Base-by-base conservation (phyloP, 1,140 invertebrate species). In the Lineus longissimus region DNA sequence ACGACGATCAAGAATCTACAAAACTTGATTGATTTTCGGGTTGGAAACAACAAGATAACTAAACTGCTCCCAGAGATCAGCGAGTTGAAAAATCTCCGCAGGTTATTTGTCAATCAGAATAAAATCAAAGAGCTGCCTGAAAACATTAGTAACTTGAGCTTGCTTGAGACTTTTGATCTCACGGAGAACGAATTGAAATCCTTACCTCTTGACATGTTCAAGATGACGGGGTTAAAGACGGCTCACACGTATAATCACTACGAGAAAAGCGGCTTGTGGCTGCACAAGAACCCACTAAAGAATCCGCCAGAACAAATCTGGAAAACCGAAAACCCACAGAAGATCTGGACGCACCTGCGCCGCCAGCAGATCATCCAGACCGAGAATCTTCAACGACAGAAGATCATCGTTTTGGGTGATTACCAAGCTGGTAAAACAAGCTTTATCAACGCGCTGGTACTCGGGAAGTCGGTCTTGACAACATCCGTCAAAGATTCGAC, bases 201-300 rank as follows among this genome's bases (percentile, higher is more conserved):
- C 22, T 65, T 81, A 43, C 79, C 79, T 17, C 70, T 78, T 68
- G 69, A 70, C 25, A 61, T 81, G 55, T 71, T 75, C 58, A 66
- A 71, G 9, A 64, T 81, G 64, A 68, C 66, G 29, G 73, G 72
- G 7, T 57, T 82, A 1, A 72, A 65, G 13, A 66, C 59, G 22
- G 76, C 78, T 15, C 81, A 82, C 57, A 71, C 68, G 11, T 82
- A 75, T 56, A 62, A 70, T 27, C 74, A 76, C 55, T 67, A 79
- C 1, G 57, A 69, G 7, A 79, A 79, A 66, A 61, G 68, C 65
- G 81, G 81, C 7, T 63, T 82, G 29, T 81, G 81, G 80, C 63
- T 82, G 25, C 76, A 80, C 64, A 73, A 75, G 41, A 82, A 82
- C 60, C 79, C 79, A 13, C 58, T 82, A 13, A 70, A 66, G 45